Evolutionary conservation across 2,888 invertebrate species (phyloP).

Genomic region (Emmelina monodactyla): DNA sequence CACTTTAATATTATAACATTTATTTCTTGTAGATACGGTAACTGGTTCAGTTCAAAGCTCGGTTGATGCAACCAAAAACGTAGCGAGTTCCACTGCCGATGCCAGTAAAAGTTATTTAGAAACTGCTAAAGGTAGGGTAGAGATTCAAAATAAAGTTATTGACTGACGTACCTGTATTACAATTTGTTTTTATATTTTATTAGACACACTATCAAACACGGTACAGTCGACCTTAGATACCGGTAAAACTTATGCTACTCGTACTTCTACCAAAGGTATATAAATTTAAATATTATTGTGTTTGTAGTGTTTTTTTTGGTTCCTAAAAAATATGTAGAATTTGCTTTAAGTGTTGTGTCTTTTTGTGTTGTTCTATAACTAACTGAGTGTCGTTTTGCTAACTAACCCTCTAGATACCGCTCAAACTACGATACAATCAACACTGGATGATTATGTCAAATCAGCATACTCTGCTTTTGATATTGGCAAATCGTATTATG

Average conservation of each 20-base stretch:
- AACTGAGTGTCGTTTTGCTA: slow-evolving; percentile 21
- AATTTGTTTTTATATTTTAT: slow-evolving; percentile 5
- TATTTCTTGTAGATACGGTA: slow-evolving; percentile 26
- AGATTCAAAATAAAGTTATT: no score
- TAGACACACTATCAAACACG: slow-evolving; percentile 19
- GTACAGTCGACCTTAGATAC: slow-evolving; percentile 20
- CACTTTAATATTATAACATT: no score
- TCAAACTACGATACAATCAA: slow-evolving; percentile 32
- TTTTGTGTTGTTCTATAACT: slow-evolving; percentile 14
- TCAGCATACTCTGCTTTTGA: slow-evolving; percentile 17
- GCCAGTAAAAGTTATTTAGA: slow-evolving; percentile 24
- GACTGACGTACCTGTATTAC: neutral
- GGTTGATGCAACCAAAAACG: slow-evolving; percentile 32
- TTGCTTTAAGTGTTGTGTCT: slow-evolving; percentile 8
- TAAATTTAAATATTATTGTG: slow-evolving; percentile 12
- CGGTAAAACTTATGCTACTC: slow-evolving; percentile 18
- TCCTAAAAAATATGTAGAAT: neutral
- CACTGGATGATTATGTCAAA: slow-evolving; percentile 29
- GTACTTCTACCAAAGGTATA: slow-evolving; percentile 16
- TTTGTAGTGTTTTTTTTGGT: slow-evolving; percentile 5
- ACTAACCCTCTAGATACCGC: slow-evolving; percentile 35
- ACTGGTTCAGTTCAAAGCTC: slow-evolving; percentile 23
- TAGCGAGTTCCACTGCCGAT: slow-evolving; percentile 28
- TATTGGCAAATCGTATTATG: slow-evolving; percentile 19
- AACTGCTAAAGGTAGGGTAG: no score